Base-by-base conservation (phyloP, 2,888 invertebrate species). In the Cylloceria caligata region DNA sequence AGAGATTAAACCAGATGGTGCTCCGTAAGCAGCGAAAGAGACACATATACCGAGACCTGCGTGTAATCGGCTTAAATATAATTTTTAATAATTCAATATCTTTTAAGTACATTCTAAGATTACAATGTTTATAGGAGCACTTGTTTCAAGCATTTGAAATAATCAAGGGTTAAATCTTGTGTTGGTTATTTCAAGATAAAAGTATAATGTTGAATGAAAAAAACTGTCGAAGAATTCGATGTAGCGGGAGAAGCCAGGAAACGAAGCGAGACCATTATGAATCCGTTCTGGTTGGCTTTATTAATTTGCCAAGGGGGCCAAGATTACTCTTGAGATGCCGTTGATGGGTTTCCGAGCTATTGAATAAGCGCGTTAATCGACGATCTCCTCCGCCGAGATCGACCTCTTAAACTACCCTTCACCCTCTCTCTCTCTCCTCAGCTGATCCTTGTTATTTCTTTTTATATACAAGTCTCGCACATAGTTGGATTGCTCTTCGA, bases 281-380 rank as follows among this genome's bases (percentile, higher is more conserved):
- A 82, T 82, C 72, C 62, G 79, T 82, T 79, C 82, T 72, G 81
- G 83, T 81, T 77, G 81, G 83, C 69, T 74, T 83, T 81, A 83
- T 83, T 83, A 83, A 83, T 83, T 83, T 64, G 64, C 77, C 60
- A 77, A 77, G 65, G 77, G 81, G 62, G 49, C 64, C 27, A 77
- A 68, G 83, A 83, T 83, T 83, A 81, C 83, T 80, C 81, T 81
- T 69, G 81, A 82, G 82, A 82, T 82, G 82, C 82, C 79, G 82
- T 76, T 79, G 75, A 79, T 79, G 79, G 79, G 75, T 75, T 82
- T 82, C 79, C 82, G 67, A 76, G 75, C 82, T 67, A 79, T 79
- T 82, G 82, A 75, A 79, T 79, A 75, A 80, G 82, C 82, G 72
- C 82, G 79, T 79, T 82, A 82, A 82, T 82, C 82, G 79, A 79